Conservation (phyloP, 2,888 invertebrate species). For the Blera fallax region DNA sequence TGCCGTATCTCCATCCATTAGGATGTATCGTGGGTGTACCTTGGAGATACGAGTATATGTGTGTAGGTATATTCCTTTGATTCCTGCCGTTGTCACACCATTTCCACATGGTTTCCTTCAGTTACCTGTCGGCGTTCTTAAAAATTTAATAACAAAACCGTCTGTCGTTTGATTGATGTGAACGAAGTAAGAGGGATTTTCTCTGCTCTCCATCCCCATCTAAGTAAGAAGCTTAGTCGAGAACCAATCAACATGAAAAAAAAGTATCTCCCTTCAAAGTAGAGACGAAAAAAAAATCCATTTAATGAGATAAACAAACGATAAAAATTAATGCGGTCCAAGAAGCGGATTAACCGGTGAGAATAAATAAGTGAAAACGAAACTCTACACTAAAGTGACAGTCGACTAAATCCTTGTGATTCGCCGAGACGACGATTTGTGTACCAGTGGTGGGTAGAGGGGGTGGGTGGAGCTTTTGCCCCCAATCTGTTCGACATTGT, state of each 20-base stretch:
- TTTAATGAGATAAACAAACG: slow-evolving; percentile 17
- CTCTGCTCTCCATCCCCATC: not conserved
- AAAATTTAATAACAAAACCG: slow-evolving; percentile 18
- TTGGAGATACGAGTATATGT: too few relatives aligned
- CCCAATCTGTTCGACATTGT: slow-evolving; percentile 8
- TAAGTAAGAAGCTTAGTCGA: slow-evolving; percentile 3
- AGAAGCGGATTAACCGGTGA: slow-evolving; percentile 20
- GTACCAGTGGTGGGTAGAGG: not conserved
- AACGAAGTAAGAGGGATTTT: not conserved
- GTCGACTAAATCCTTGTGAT: slow-evolving; percentile 33
- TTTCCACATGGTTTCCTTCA: not conserved
- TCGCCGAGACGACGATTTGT: not conserved
- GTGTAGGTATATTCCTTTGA: not conserved
- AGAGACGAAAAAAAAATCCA: not conserved
- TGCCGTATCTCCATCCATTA: not conserved
- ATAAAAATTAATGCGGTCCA: slow-evolving; percentile 15
- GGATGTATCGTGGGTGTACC: not conserved
- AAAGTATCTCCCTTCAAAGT: not conserved
- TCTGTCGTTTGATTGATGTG: slow-evolving; percentile 28
- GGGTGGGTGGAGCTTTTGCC: not conserved
- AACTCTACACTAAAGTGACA: slow-evolving; percentile 25
- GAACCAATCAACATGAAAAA: slow-evolving; percentile 17
- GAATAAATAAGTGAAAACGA: slow-evolving; percentile 33
- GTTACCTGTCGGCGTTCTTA: not conserved
- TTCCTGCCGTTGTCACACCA: slow-evolving; percentile 7